phyloP scores from a whole-genome alignment of 2,888 invertebrate species.

The Artemia sinica region DNA sequence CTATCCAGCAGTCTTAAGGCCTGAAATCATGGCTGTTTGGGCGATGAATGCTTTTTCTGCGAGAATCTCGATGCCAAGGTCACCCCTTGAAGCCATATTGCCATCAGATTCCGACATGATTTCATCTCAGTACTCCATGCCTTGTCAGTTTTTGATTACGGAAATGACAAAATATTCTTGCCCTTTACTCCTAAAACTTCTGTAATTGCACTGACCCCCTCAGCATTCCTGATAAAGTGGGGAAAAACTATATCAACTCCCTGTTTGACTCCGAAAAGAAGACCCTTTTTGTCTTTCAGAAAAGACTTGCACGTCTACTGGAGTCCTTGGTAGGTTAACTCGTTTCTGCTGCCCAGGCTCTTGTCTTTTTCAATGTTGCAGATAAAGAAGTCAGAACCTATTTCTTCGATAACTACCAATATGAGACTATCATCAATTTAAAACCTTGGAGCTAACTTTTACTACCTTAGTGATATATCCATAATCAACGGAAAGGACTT shows the following conservation, averaged over 20 bases:
- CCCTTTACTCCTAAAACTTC: slow-evolving; percentile 63
- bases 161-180: slow-evolving; percentile 85
- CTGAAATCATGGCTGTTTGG: slow-evolving; percentile 94
- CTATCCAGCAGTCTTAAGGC: slow-evolving; percentile 50
- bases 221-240: slow-evolving; percentile 83
- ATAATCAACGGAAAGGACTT: slow-evolving; percentile 71
- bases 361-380: slow-evolving; percentile 92
- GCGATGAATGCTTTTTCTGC: slow-evolving; percentile 92
- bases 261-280: slow-evolving; percentile 75
- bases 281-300: slow-evolving; percentile 89
- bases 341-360: slow-evolving; percentile 79
- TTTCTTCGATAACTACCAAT: slow-evolving; percentile 62
- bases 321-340: slow-evolving; percentile 84
- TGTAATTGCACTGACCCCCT: slow-evolving; percentile 74
- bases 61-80: slow-evolving; percentile 93
- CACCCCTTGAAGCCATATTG: slow-evolving; percentile 86
- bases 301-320: slow-evolving; percentile 89
- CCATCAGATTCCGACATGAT: slow-evolving; percentile 44
- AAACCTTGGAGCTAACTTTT: slow-evolving; percentile 64
- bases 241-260: slow-evolving; percentile 91
- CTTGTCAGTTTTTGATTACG: slow-evolving; percentile 98
- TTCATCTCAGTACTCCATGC: slow-evolving; percentile 79
- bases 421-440: slow-evolving; percentile 94
- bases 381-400: slow-evolving; percentile 35
- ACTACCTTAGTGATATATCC: slow-evolving; percentile 83